Conservation (phyloP, 2,797 vertebrate genomes). For the Notoglanidium macrostoma region DNA sequence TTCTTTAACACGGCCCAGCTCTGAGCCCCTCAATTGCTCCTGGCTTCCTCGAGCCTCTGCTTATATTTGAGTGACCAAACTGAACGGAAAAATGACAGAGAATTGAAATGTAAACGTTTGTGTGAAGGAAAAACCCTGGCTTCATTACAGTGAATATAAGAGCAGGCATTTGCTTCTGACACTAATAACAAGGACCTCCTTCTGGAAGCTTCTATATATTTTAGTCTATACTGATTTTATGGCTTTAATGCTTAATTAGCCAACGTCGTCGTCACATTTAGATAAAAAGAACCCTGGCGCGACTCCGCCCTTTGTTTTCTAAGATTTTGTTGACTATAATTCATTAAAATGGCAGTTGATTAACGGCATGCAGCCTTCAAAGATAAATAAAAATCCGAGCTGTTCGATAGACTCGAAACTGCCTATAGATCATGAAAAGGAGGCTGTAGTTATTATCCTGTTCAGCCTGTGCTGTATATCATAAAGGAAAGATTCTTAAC, state of each 20-base stretch:
- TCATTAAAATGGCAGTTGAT: not conserved
- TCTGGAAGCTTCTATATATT: constrained; percentile 29
- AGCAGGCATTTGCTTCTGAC: constrained; percentile 37
- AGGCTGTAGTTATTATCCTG: not conserved
- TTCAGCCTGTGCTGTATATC: not conserved
- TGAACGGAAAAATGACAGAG: not conserved
- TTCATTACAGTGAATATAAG: not conserved
- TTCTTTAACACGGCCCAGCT: no score
- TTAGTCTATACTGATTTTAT: constrained; percentile 18
- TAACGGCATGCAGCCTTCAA: no score
- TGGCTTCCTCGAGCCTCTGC: not conserved
- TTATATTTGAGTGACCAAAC: not conserved
- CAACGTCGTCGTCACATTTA: constrained; percentile 8
- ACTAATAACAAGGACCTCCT: constrained; percentile 51
- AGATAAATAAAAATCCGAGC: not conserved
- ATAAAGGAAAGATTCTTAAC: not conserved
- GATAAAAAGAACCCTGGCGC: not conserved
- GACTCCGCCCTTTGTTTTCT: constrained; percentile 1
- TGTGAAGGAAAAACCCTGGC: not conserved
- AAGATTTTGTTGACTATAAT: not conserved
- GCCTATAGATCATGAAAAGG: not conserved
- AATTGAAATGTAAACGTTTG: not conserved
- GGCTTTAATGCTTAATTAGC: constrained; percentile 31
- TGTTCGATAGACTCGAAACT: not conserved
- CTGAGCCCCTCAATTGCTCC: not conserved